Evolutionary conservation across 2,113 vertebrate species (phyloP).

Genomic region (western clawed frog (Xenopus tropicalis)): UCB_Xtro_10.0 CM004450.2:62748001-62748500

Average conservation of each 20-base stretch:
- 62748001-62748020: constrained; percentile 65
- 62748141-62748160: constrained; percentile 80
- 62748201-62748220: constrained; percentile 70
- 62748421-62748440: constrained; percentile 50
- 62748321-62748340: constrained; percentile 45
- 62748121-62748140: constrained; percentile 70
- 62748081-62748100: constrained; percentile 82
- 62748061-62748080: constrained; percentile 82
- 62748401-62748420: constrained; percentile 52
- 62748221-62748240: constrained; percentile 65
- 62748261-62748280: constrained; percentile 59
- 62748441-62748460: constrained; percentile 60
- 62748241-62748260: constrained; percentile 67
- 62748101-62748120: constrained; percentile 77
- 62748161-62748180: constrained; percentile 82
- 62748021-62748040: constrained; percentile 80
- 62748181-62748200: constrained; percentile 64
- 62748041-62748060: constrained; percentile 72
- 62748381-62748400: constrained; percentile 38
- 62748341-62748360: constrained; percentile 45
- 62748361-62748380: constrained; percentile 29
- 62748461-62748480: constrained; percentile 41
- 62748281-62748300: constrained; percentile 52
- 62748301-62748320: constrained; percentile 48
- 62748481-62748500: neutral